These are phyloP conservation scores for Poeciliopsis gracilis DNA, from an alignment of 2,797 vertebrate genomes.

Conservation along the genomic window DNA sequence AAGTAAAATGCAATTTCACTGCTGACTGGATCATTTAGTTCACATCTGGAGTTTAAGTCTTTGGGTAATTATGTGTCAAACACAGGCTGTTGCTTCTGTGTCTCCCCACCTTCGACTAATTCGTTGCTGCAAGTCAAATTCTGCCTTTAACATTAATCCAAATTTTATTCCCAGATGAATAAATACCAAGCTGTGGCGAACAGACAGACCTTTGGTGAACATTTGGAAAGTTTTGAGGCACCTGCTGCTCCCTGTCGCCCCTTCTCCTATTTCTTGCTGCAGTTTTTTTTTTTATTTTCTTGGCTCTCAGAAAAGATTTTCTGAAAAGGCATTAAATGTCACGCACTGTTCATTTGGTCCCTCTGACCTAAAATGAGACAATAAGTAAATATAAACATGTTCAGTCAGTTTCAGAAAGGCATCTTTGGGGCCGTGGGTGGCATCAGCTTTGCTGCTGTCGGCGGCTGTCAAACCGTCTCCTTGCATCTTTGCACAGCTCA, in stretches of 20 bases:
- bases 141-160: not conserved
- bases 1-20: conserved; percentile 11
- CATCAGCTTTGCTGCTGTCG: conserved; percentile 42
- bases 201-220: not conserved
- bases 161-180: not conserved
- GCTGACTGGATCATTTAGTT: not conserved
- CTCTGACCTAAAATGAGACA: conserved; percentile 38
- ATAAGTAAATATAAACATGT: conserved; percentile 64
- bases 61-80: not conserved
- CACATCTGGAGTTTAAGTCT: not conserved
- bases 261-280: not conserved
- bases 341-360: conserved; percentile 18
- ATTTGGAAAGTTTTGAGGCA: not conserved
- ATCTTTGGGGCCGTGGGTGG: conserved; percentile 57
- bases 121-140: not conserved
- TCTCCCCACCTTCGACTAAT: not conserved
- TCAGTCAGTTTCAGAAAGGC: conserved; percentile 55
- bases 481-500: conserved; percentile 8
- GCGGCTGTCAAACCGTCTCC: conserved; percentile 43
- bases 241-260: not conserved
- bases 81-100: not conserved
- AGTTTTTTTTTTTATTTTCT: not conserved
- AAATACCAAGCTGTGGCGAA: not conserved
- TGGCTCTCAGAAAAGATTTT: not conserved
- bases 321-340: conserved; percentile 38